Base-by-base conservation (phyloP, 2,888 invertebrate species). In the Agrochola macilenta region DNA sequence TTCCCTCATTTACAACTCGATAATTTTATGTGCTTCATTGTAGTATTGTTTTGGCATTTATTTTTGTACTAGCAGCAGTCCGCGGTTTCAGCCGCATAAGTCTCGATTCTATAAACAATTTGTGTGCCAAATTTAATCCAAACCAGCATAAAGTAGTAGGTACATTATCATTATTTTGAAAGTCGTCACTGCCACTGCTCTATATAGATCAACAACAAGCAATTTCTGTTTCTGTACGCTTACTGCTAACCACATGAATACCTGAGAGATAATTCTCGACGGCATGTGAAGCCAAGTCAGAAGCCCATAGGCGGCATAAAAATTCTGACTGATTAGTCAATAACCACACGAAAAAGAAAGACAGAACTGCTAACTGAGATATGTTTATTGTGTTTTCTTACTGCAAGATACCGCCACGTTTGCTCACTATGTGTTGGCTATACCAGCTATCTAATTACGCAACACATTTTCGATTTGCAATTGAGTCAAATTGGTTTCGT, bases 41-140 rank as follows among this genome's bases (percentile, higher is more conserved):
- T 43, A 43, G 20, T 63, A 30, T 52, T 43, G 20, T 52, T 69
- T 77, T 69, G n/a, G 20, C 20, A 74, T 35, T 74, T 17, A 30
- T 20, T 73, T 73, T 58, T 12, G 17, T 30, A 23, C 9, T 54
- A 54, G 23, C 52, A 23, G 52, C 52, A 8, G 0, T 11, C 23
- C 3, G 54, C 54, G 54, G 54, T 57, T 54, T 54, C 8, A 52
- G 3, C 23, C 3, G 20, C 8, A 20, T 52, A 8, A 52, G 52
- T 8, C 23, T 52, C 52, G 52, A 52, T 52, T 8, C 8, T 54
- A 23, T 9, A 54, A 54, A 54, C 9, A 9, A 23, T 8, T 7
- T 8, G 20, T 52, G 7, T 52, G 20, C 20, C 52, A 52, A 52
- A 49, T 49, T 49, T 49, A 17, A 49, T 17, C 17, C 17, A 43